Evolutionary conservation across 2,888 invertebrate genomes (phyloP), one percentile per base, ranked within the genome.

Genomic region (Nipponacmea schrenckii): DNA sequence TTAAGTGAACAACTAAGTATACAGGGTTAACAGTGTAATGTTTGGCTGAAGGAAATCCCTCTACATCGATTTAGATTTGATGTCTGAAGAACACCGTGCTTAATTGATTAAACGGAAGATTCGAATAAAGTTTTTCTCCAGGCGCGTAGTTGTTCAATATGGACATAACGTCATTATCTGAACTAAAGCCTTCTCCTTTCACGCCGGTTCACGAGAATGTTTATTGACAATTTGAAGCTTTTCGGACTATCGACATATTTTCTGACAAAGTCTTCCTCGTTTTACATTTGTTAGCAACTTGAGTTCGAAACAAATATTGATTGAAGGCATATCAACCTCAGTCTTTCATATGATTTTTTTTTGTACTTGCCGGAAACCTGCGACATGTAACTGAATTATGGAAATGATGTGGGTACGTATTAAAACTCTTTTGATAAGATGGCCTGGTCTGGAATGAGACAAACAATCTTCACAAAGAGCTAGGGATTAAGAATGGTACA

Each of bases 41-140:
- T 56, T 24, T 10, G 56, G 56, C 20, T 24, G 56, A 56, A 24
- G 56, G 56, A 24, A 56, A 56, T 56, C 56, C 20, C 56, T 56
- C 12, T 24, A 56, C 48, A 67, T 67, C 67, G 67, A 67, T 67
- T 48, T 67, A 24, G 4, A 45, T 26, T 7, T 26, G 26, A 27
- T 67, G 31, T 67, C 50, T 46, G 17, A 27, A 24, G 48, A 26
- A n/a, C 26, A 31, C 26, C 67, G 67, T 46, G 50, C 67, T 67
- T 67, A 67, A 67, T 67, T 67, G 50, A 46, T 67, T 67, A 48
- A 67, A 67, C 67, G 46, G 24, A 2, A 31, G 56, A 67, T 67
- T 50, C 24, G 48, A 26, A 48, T 39, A 27, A 46, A 12, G 67
- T 17, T 20, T 24, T 20, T 24, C 56, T 56, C 56, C 20, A 24